A percentile compares a stretch with the other conserved stretches of the same genome.
Evolutionary conservation across 2,888 invertebrate genomes (phyloP).

Genomic region (Drosophila imparisetae): DNA sequence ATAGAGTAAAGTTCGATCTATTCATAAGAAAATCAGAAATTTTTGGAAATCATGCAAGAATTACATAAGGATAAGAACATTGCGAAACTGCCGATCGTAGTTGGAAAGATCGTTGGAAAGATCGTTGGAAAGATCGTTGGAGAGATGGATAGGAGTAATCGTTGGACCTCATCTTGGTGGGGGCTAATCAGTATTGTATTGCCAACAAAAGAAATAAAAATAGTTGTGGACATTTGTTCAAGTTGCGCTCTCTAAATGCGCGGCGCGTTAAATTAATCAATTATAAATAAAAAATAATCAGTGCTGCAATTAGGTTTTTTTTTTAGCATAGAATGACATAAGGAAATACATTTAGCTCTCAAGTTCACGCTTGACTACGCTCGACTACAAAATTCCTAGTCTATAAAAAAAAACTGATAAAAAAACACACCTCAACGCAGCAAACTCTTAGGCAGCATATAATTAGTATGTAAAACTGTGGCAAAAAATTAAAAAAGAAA

Average conservation of each 20-base stretch:
- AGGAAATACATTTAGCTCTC: background rate
- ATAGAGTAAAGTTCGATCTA: background rate
- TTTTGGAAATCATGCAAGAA: background rate
- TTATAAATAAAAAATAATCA: background rate
- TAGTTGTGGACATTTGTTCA: background rate
- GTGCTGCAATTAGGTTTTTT: background rate
- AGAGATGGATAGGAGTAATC: no score
- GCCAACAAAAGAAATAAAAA: background rate
- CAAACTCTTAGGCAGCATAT: conserved; percentile 11
- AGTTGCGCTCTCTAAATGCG: background rate
- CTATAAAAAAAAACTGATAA: background rate
- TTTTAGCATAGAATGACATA: background rate
- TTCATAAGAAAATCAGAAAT: background rate
- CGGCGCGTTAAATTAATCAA: background rate
- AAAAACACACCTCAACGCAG: background rate
- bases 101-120: no score
- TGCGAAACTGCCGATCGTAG: background rate
- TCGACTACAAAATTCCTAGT: background rate
- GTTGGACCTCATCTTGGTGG: background rate
- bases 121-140: background rate
- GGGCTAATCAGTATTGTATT: background rate
- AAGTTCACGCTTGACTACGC: background rate
- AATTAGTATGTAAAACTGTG: conserved; percentile 21
- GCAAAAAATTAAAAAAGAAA: conserved; percentile 28
- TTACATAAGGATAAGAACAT: background rate